Conservation (phyloP, 2,113 vertebrate species). For the Ictalurus furcatus region DNA sequence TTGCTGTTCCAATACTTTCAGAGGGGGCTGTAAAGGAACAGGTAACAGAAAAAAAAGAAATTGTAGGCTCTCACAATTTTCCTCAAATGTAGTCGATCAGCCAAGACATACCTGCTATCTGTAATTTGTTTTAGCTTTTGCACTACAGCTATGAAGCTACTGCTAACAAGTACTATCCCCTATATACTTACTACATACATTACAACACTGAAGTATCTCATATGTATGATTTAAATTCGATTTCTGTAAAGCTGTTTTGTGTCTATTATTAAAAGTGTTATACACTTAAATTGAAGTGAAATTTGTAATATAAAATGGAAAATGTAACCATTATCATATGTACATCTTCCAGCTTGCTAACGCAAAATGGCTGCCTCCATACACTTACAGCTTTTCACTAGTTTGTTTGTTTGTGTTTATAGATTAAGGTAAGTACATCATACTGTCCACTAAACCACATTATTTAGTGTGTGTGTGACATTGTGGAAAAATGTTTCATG, state of each 20-base stretch:
- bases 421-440: background rate
- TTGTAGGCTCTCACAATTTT: background rate
- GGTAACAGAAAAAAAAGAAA: background rate
- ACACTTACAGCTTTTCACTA: background rate
- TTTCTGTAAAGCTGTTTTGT: background rate
- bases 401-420: background rate
- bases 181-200: background rate
- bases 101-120: background rate
- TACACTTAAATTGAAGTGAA: background rate
- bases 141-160: background rate
- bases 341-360: background rate
- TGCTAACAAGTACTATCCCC: background rate
- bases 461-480: no score
- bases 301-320: background rate
- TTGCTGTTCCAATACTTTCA: no score
- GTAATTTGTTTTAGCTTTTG: background rate
- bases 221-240: background rate
- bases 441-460: background rate
- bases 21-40: background rate
- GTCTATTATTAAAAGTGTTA: background rate
- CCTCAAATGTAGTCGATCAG: background rate
- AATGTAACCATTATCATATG: background rate
- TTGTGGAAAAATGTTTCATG: background rate
- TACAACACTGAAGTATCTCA: background rate
- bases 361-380: background rate